Evolutionary conservation across 2,113 vertebrate genomes (phyloP), one percentile per base, ranked within the genome.

Genomic region (Barnardius zonarius): DNA sequence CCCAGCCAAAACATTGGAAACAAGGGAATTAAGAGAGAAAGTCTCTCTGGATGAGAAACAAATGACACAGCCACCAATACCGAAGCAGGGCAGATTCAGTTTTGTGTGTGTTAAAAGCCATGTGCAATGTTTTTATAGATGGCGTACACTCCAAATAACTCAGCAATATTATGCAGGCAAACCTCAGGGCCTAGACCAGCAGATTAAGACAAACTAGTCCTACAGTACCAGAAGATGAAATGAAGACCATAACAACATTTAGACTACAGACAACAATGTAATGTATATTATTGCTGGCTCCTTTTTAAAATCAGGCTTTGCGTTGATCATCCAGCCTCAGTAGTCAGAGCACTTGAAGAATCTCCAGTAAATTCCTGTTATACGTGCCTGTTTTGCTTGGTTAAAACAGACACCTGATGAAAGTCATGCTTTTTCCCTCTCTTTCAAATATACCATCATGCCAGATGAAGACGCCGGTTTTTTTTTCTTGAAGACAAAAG

Each of bases 241-340:
- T 87, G 67, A 57, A 96, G 95, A 97, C 78, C 13, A 3, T 87
- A 88, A 89, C 52, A 94, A n/a, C 30, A 61, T 94, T 97, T 81
- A 88, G 93, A 86, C 91, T 92, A 72, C 90, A 95, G 85, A 93
- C 80, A 95, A 87, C 86, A 97, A 93, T 54, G 57, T 55, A 77
- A 87, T 66, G 78, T 92, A 44, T 95, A 73, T 97, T 96, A 74
- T 90, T 96, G 41, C 93, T 97, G 94, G 87, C 88, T 85, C 16
- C 62, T 51, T 41, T n/a, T 95, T 90, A 79, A 89, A 95, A 82
- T 75, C 75, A 92, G 81, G 63, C 25, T 72, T 35, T 24, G 37
- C 66, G 82, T 51, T 39, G 44, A 95, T 73, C 24, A 6, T n/a
- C 20, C 61, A 66, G 35, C 48, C n/a, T 74, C 80, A 88, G 88